Conservation (phyloP, 2,113 vertebrate genomes). For the Carassius gibelio region DNA sequence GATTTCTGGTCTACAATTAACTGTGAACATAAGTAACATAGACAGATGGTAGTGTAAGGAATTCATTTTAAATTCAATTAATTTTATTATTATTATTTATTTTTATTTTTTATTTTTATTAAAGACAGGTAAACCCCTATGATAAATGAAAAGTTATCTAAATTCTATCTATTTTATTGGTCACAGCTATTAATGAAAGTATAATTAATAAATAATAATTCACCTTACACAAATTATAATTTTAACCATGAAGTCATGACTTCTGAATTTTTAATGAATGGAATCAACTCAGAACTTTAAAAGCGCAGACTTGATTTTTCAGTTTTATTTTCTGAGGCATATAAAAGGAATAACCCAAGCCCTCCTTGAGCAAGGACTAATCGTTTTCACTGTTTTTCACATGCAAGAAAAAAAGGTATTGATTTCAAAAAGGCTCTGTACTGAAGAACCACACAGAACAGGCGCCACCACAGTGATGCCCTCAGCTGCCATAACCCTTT, state of each 20-base stretch:
- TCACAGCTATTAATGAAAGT: constrained; percentile 18
- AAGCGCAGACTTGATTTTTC: constrained; percentile 6
- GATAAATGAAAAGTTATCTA: background rate
- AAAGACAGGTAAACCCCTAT: background rate
- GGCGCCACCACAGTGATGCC: background rate
- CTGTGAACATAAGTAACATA: background rate
- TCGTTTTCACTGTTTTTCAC: background rate
- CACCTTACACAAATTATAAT: background rate
- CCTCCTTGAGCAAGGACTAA: background rate
- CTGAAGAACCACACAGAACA: constrained; percentile 1
- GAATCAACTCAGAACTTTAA: background rate
- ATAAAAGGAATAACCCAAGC: constrained; percentile 19
- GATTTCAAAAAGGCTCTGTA: constrained; percentile 6
- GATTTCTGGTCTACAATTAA: constrained; percentile 2
- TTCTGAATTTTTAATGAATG: constrained; percentile 29
- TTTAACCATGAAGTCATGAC: background rate
- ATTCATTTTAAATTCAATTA: background rate
- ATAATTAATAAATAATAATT: background rate
- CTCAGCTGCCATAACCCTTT: constrained; percentile 17
- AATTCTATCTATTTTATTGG: background rate
- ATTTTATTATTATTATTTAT: too few relatives aligned
- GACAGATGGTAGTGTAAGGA: background rate
- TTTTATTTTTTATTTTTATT: background rate
- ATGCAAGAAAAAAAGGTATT: constrained; percentile 4
- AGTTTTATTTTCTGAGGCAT: background rate